Evolutionary conservation across 2,113 vertebrate genomes (phyloP), one percentile per base, ranked within the genome.

Genomic region (Diphyllodes magnificus): DNA sequence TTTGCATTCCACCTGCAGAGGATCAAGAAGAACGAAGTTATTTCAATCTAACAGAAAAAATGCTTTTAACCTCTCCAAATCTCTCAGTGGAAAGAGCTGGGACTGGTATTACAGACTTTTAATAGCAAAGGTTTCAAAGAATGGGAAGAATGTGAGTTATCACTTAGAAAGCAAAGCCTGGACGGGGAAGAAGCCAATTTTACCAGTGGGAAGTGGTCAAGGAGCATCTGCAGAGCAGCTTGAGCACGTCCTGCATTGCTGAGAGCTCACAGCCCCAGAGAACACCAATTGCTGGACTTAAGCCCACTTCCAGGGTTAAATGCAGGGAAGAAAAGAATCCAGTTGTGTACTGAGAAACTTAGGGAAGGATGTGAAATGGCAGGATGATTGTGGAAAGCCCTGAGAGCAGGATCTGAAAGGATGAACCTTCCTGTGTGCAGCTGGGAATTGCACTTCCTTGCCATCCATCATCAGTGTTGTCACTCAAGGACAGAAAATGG

Each of bases 1-100:
- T 97, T 99, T 99, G 94, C 99, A 99, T n/a, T 98, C 98, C 97
- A 99, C 98, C 99, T 99, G 96, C 50, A 89, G 27, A 54, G 86
- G 49, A 65, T 17, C 5, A 65, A 94, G 40, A 56, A 42, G 86
- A 61, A 53, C 14, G 45, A 83, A 88, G 37, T 91, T 84, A 79
- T 71, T 83, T 53, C 57, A 37, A 6, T 37, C 24, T 28, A 21
- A 31, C 7, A 23, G n/a, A 21, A 3, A 33, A 51, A 64, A 77
- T 9, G 3, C 44, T 71, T 90, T 81, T 39, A 84, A 3, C 20
- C 33, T 71, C 66, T 83, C 21, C 22, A 70, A 4, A 54, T 22
- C 27, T 49, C 44, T 44, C 35, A 9, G 10, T 5, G 28, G 78
- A 27, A 61, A 75, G 24, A 75, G 35, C 25, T 86, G 69, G 51